These are phyloP conservation scores for Ophion slaviceki DNA, from an alignment of 2,888 invertebrate genomes.

Conservation along the genomic window DNA sequence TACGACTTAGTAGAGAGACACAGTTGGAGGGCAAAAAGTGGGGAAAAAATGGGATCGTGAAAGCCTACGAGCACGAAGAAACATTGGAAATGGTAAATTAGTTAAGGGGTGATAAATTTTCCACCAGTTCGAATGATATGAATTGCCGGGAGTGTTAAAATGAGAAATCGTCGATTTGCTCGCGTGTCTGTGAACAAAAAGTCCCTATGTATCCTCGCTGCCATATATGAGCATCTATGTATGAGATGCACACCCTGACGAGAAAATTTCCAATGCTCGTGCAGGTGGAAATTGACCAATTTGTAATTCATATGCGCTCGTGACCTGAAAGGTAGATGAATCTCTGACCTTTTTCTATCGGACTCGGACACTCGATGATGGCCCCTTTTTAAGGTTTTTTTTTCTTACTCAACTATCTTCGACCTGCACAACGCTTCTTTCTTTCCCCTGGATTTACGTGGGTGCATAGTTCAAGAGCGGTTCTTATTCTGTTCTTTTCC, in stretches of 20 bases:
- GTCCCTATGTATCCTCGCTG: not conserved
- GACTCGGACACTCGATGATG: slow-evolving; percentile 30
- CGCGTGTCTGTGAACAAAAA: not conserved
- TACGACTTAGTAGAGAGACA: too few species aligned
- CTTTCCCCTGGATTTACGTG: slow-evolving; percentile 2
- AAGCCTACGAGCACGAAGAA: too few species aligned
- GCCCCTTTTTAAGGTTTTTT: slow-evolving; percentile 18
- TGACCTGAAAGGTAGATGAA: slow-evolving; percentile 79
- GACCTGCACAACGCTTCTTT: not conserved
- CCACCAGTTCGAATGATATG: too few species aligned
- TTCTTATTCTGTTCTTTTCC: slow-evolving; percentile 10
- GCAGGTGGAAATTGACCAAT: slow-evolving; percentile 77
- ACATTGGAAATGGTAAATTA: too few species aligned
- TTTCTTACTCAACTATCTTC: not conserved
- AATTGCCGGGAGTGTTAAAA: not conserved
- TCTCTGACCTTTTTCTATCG: slow-evolving; percentile 79
- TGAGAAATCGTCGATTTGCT: slow-evolving; percentile 27
- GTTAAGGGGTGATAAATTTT: not conserved
- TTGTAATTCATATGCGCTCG: slow-evolving; percentile 82
- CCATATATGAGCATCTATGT: not conserved
- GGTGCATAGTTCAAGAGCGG: slow-evolving; percentile 26
- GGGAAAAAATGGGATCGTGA: too few species aligned
- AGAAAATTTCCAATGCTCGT: slow-evolving; percentile 65
- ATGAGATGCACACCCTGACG: slow-evolving; percentile 41
- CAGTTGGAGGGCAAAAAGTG: too few species aligned